Conservation (phyloP, 2,888 invertebrate genomes). For the Aporophyla nigra region DNA sequence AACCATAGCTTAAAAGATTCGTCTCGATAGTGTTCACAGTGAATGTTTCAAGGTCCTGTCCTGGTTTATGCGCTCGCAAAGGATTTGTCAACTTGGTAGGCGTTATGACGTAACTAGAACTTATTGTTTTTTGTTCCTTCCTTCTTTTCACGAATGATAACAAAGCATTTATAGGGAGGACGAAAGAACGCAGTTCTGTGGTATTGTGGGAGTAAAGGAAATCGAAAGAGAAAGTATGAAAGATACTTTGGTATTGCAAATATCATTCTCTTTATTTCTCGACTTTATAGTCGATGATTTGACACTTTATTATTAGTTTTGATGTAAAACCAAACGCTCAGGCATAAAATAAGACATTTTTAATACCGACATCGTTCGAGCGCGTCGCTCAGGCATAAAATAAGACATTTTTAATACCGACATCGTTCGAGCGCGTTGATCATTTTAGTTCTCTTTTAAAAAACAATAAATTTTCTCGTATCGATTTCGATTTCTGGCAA, state of each 20-base stretch:
- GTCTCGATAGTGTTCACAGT: slow-evolving; percentile 87
- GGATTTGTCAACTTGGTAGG: slow-evolving; percentile 88
- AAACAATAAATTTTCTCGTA: not conserved
- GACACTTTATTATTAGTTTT: not conserved
- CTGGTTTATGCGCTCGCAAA: slow-evolving; percentile 86
- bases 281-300: not conserved
- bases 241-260: slow-evolving; percentile 33
- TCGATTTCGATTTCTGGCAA: not conserved
- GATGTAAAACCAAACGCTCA: not conserved
- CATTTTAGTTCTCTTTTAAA: not conserved
- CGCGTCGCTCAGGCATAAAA: not conserved
- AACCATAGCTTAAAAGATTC: slow-evolving; percentile 84
- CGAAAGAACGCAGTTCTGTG: not conserved
- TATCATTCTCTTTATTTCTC: slow-evolving; percentile 14
- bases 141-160: slow-evolving; percentile 43
- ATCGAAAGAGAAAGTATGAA: slow-evolving; percentile 45
- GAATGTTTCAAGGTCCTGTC: slow-evolving; percentile 90
- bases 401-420: not conserved
- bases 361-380: not conserved
- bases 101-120: slow-evolving; percentile 84
- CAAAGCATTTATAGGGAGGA: not conserved
- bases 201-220: slow-evolving; percentile 18
- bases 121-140: slow-evolving; percentile 72
- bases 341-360: slow-evolving; percentile 5
- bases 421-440: not conserved